Evolutionary conservation across 2,113 vertebrate species (phyloP).

Genomic region (Actinemys pallida): DNA sequence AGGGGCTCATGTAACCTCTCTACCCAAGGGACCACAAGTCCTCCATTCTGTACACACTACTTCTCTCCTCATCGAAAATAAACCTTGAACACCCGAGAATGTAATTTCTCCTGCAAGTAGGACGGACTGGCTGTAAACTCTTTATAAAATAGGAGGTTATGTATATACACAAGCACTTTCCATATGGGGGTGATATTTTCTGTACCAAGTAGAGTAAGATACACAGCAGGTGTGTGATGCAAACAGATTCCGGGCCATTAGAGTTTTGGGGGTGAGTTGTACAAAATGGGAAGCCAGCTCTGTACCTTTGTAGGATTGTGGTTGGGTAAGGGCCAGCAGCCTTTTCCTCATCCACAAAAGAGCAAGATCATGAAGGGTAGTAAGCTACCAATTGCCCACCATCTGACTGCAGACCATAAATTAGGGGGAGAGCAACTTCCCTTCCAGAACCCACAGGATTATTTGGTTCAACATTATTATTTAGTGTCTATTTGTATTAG

Average conservation of each 20-base stretch:
- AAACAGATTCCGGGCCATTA: conserved; percentile 7
- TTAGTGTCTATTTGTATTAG: not conserved
- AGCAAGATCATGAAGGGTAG: not conserved
- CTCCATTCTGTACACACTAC: conserved; percentile 14
- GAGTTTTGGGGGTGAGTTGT: not conserved
- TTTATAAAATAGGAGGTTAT: conserved; percentile 66
- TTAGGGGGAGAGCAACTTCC: not conserved
- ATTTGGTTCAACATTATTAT: not conserved
- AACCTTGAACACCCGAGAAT: conserved; percentile 8
- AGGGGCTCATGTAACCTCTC: conserved; percentile 31
- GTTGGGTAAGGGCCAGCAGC: not conserved
- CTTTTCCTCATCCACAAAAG: not conserved
- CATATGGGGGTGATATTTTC: not conserved
- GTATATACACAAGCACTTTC: conserved; percentile 9
- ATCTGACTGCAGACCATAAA: not conserved
- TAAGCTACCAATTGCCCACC: not conserved
- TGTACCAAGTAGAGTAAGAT: conserved; percentile 17
- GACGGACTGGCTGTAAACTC: conserved; percentile 43
- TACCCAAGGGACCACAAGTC: conserved; percentile 20
- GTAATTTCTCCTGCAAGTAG: conserved; percentile 53
- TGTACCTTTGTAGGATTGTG: not conserved
- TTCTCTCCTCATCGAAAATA: conserved; percentile 51
- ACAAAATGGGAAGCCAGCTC: not conserved
- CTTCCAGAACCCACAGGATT: not conserved
- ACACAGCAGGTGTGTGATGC: not conserved